Percentiles rank a stretch among this genome's conserved stretches.
phyloP scores from a whole-genome alignment of 2,113 vertebrate genomes.

The Apistogramma diplotaenia region DNA sequence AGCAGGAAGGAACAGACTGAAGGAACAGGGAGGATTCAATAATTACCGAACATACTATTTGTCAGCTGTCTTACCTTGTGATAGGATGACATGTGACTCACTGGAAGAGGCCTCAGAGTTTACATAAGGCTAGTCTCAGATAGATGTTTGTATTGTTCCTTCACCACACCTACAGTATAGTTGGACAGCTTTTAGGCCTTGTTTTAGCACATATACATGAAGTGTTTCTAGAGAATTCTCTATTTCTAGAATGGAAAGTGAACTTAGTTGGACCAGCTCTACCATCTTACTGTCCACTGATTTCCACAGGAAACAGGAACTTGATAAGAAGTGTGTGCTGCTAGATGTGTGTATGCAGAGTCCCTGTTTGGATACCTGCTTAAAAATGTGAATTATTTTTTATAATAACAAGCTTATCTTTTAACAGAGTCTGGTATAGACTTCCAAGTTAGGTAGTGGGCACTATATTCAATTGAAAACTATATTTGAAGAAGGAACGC shows the following conservation, averaged over 20 bases:
- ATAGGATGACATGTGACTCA: conserved; percentile 2
- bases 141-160: conserved; percentile 28
- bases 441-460: not conserved
- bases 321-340: conserved; percentile 14
- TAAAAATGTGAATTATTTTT: not conserved
- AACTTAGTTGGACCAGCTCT: not conserved
- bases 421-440: not conserved
- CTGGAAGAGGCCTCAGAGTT: conserved; percentile 29
- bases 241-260: not conserved
- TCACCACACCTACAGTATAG: conserved; percentile 37
- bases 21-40: not conserved
- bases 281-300: conserved; percentile 26
- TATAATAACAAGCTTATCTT: not conserved
- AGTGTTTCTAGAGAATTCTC: not conserved
- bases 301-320: conserved; percentile 6
- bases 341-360: not conserved
- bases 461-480: not conserved
- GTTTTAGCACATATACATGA: not conserved
- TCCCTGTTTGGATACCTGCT: not conserved
- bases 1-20: not conserved
- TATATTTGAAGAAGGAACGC: not conserved
- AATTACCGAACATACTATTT: not conserved
- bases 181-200: not conserved
- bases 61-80: not conserved
- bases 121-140: conserved; percentile 35